Evolutionary conservation across 2,113 vertebrate genomes (phyloP).

Genomic region (Pteropus alecto): DNA sequence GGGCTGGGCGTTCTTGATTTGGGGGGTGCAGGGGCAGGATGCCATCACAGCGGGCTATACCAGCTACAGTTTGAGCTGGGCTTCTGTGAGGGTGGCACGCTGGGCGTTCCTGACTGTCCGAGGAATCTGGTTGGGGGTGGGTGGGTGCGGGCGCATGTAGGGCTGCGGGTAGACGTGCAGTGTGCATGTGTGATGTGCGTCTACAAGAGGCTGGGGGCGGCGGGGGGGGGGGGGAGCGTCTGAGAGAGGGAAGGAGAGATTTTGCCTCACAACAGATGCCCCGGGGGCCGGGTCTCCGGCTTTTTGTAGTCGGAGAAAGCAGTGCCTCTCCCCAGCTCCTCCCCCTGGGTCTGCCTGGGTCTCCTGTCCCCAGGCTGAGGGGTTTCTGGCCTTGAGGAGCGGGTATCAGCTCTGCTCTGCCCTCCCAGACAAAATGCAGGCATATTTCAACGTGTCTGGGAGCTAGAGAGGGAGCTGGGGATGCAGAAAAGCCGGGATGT

Average conservation of each 20-base stretch:
- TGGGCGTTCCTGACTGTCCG: too few relatives aligned
- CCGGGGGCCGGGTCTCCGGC: neutral
- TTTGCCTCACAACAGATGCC: neutral
- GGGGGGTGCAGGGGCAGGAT: neutral
- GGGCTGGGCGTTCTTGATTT: too few relatives aligned
- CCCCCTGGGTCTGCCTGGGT: neutral
- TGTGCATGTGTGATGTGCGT: neutral
- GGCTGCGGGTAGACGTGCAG: neutral
- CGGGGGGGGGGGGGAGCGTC: neutral
- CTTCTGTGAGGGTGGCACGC: neutral
- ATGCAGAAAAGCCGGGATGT: neutral
- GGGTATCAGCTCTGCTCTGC: neutral
- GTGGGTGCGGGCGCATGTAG: too few relatives aligned
- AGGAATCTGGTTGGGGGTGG: neutral
- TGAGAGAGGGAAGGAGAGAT: neutral
- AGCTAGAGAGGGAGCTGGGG: neutral
- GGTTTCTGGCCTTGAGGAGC: neutral
- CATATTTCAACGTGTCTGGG: neutral
- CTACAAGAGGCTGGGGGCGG: neutral
- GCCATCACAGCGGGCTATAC: neutral
- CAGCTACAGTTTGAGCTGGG: neutral
- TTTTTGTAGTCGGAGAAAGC: neutral
- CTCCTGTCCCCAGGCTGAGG: neutral
- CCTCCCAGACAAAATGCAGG: neutral
- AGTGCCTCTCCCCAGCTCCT: accelerated